Conservation (phyloP, 2,797 vertebrate genomes). For the Phylloscopus collybita region DNA sequence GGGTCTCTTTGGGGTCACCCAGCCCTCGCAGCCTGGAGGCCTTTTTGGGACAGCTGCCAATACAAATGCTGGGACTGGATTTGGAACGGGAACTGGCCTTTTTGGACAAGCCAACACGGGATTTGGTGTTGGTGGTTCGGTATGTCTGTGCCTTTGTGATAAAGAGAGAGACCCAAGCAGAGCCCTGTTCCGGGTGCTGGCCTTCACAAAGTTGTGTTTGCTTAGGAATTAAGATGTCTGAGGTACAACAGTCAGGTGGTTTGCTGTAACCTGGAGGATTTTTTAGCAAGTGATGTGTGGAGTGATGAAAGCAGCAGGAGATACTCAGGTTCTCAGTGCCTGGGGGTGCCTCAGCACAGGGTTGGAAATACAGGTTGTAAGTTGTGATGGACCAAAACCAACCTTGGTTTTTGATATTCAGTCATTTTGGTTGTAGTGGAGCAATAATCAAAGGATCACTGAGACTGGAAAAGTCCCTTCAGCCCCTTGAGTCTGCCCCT, state of each 20-base stretch:
- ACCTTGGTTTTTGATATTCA: rapidly evolving
- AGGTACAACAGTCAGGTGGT: neutral
- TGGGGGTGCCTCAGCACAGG: rapidly evolving
- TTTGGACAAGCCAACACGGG: slow-evolving; percentile 87
- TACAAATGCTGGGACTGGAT: slow-evolving; percentile 88
- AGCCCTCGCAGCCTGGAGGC: slow-evolving; percentile 83
- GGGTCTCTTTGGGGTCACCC: slow-evolving; percentile 92
- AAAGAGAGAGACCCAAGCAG: neutral
- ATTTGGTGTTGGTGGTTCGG: slow-evolving; percentile 90
- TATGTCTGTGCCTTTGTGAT: slow-evolving; percentile 57
- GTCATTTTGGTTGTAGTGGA: neutral
- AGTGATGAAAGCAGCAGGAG: neutral
- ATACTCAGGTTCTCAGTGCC: neutral
- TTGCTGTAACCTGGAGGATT: neutral
- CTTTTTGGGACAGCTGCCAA: slow-evolving; percentile 89
- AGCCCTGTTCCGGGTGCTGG: neutral
- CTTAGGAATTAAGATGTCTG: neutral
- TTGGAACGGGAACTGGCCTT: slow-evolving; percentile 85
- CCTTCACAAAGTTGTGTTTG: rapidly evolving
- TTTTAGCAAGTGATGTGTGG: neutral
- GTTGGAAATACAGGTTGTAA: rapidly evolving
- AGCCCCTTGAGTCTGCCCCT: neutral
- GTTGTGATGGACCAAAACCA: neutral
- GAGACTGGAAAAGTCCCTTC: neutral
- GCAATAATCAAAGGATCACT: neutral